Evolutionary conservation across 1,140 invertebrate species (phyloP).

Genomic region (Nephila pilipes): DNA sequence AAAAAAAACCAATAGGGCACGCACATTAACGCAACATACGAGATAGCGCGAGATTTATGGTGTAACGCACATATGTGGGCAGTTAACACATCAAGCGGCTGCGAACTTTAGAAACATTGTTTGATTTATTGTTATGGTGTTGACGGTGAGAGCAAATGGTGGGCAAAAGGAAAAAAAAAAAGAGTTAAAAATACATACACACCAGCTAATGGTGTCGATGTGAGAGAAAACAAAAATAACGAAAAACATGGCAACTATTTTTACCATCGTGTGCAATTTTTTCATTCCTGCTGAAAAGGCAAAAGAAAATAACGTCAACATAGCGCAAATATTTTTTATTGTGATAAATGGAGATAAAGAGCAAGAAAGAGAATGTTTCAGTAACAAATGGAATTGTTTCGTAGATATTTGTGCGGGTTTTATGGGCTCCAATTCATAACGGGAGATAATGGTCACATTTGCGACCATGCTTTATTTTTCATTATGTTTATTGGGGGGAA

Average conservation of each 20-base stretch:
- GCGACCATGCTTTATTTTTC: not conserved
- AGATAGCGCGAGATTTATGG: slow-evolving; percentile 30
- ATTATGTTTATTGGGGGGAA: not conserved
- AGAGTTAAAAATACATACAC: slow-evolving; percentile 22
- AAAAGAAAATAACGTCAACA: not conserved
- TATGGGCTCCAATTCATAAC: not conserved
- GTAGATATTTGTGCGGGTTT: not conserved
- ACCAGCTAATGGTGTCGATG: slow-evolving; percentile 29
- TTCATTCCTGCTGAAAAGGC: not conserved
- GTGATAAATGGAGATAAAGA: slow-evolving; percentile 49
- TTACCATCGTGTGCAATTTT: slow-evolving; percentile 8
- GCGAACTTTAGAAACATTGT: not conserved
- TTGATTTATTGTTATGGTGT: slow-evolving; percentile 31
- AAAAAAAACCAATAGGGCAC: not conserved
- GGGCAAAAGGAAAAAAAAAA: not conserved
- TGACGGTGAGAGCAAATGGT: not conserved
- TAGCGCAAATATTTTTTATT: slow-evolving; percentile 38
- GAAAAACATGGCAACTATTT: slow-evolving; percentile 24
- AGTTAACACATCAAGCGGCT: slow-evolving; percentile 30
- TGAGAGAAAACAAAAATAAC: not conserved
- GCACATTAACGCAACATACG: not conserved
- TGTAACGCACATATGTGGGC: slow-evolving; percentile 12
- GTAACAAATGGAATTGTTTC: slow-evolving; percentile 42
- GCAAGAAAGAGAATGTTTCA: not conserved
- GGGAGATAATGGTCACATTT: slow-evolving; percentile 21